phyloP scores from a whole-genome alignment of 2,797 vertebrate genomes.

The Stomatorhinus walkeri region DNA sequence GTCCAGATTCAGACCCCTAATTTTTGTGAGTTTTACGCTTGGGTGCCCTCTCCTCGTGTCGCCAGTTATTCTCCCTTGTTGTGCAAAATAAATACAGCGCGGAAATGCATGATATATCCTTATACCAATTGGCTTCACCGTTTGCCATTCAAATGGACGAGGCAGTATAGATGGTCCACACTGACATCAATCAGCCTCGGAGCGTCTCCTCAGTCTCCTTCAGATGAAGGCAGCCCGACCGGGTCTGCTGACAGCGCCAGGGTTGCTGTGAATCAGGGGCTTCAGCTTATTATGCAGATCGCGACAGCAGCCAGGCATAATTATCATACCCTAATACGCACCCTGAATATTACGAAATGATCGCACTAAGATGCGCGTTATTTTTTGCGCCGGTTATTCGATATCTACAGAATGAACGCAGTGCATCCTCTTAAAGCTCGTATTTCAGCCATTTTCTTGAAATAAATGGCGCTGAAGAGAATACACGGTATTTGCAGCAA shows the following conservation, averaged over 20 bases:
- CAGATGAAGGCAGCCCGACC: conserved; percentile 17
- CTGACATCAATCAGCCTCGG: conserved; percentile 30
- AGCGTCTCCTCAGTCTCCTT: conserved; percentile 9
- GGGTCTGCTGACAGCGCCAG: conserved; percentile 9
- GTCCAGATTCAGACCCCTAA: conserved; percentile 25
- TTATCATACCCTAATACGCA: neutral
- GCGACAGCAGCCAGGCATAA: neutral
- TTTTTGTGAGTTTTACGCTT: conserved; percentile 22
- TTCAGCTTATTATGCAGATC: conserved; percentile 3
- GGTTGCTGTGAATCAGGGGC: conserved; percentile 1
- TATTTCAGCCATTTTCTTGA: neutral
- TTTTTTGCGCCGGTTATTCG: neutral
- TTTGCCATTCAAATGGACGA: conserved; percentile 32
- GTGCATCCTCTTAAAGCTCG: neutral
- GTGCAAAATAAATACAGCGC: conserved; percentile 23
- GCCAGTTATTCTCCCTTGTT: conserved; percentile 21
- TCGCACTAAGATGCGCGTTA: neutral
- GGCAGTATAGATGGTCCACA: conserved; percentile 29
- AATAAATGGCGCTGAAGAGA: neutral
- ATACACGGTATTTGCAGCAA: neutral
- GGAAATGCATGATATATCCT: conserved; percentile 24
- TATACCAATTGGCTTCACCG: conserved; percentile 33
- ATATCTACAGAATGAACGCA: neutral
- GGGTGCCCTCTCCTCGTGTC: conserved; percentile 14
- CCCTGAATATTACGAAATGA: neutral